A percentile compares a stretch with the other conserved stretches of the same genome.
Evolutionary conservation across 2,888 invertebrate species (phyloP).

Genomic region (Zaprionus obscuricornis): DNA sequence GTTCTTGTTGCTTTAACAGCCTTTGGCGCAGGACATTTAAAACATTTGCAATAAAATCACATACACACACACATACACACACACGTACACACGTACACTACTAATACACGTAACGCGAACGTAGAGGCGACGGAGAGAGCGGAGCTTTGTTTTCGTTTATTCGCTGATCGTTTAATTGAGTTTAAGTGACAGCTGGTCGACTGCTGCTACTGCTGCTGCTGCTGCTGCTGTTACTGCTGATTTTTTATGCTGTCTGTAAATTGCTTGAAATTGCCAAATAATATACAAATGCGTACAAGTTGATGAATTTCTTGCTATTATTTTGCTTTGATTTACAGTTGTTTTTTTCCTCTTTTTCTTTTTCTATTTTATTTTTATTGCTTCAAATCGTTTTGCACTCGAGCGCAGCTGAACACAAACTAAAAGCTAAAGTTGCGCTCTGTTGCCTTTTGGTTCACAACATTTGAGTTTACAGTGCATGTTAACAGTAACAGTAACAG

Average conservation of each 20-base stretch:
- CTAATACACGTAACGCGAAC: not conserved
- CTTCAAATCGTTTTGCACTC: slow-evolving; percentile 51
- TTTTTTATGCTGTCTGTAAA: slow-evolving; percentile 37
- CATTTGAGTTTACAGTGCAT: slow-evolving; percentile 20
- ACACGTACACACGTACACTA: slow-evolving; percentile 10
- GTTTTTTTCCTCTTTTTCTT: not conserved
- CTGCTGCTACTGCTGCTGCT: too few relatives aligned
- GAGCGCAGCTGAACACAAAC: slow-evolving; percentile 60
- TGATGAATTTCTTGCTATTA: slow-evolving; percentile 18
- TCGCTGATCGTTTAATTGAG: slow-evolving; percentile 69
- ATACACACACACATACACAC: slow-evolving; percentile 4
- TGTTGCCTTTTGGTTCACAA: slow-evolving; percentile 57
- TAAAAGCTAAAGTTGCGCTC: slow-evolving; percentile 39
- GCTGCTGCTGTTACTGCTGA: too few relatives aligned
- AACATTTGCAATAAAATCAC: slow-evolving; percentile 53
- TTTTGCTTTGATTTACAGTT: not conserved
- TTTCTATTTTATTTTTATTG: too few relatives aligned
- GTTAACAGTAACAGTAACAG: slow-evolving; percentile 7
- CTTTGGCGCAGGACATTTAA: slow-evolving; percentile 45
- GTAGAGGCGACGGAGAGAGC: not conserved
- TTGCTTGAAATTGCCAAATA: slow-evolving; percentile 48
- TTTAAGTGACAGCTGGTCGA: slow-evolving; percentile 65
- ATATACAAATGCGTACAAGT: slow-evolving; percentile 36
- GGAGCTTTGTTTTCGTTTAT: slow-evolving; percentile 50
- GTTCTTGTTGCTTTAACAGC: slow-evolving; percentile 48